Conservation (phyloP, 2,113 vertebrate genomes). For the Melanocharis versteri region DNA sequence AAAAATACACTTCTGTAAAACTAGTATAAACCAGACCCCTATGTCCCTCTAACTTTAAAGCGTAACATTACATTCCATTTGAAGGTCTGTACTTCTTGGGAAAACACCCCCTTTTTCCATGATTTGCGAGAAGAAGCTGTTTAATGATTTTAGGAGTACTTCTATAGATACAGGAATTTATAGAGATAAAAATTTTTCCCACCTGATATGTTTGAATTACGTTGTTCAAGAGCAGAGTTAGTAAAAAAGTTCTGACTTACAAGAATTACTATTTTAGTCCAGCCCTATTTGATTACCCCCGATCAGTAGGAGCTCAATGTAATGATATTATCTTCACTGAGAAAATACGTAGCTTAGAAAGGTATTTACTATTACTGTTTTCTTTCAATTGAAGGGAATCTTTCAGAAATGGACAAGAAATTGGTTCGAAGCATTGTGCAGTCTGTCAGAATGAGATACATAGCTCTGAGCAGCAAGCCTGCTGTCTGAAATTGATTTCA, state of each 20-base stretch:
- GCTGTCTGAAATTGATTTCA: conserved; percentile 4
- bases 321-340: neutral
- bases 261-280: neutral
- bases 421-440: neutral
- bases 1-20: neutral
- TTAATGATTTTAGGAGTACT: neutral
- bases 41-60: neutral
- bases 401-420: conserved; percentile 13
- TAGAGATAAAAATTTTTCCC: neutral
- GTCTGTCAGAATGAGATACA: neutral
- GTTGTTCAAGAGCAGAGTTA: neutral
- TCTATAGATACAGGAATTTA: neutral
- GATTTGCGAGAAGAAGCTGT: neutral
- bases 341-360: neutral
- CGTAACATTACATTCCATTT: neutral
- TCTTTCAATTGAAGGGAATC: neutral
- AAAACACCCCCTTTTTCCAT: neutral
- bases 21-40: neutral
- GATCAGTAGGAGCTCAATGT: neutral
- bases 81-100: neutral
- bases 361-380: neutral
- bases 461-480: neutral
- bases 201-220: neutral
- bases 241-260: neutral
- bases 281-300: neutral